These are phyloP conservation scores for Drosophila pectinifera DNA, from an alignment of 1,140 invertebrate genomes.

Conservation along the genomic window DNA sequence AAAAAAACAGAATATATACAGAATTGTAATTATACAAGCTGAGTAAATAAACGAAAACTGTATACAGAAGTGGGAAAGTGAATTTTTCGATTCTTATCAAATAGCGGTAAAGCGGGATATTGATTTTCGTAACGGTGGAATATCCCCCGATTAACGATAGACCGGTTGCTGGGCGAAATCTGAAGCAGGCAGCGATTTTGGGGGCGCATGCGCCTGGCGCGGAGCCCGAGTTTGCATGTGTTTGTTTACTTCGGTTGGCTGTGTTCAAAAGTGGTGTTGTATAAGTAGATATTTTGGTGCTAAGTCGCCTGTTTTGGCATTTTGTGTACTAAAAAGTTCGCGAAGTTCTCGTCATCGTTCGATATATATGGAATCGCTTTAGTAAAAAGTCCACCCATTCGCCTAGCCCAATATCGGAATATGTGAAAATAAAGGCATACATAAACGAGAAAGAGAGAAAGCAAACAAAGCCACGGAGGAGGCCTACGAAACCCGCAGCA, in stretches of 20 bases:
- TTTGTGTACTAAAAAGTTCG: slow-evolving; percentile 43
- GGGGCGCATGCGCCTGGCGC: slow-evolving; percentile 54
- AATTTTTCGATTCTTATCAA: slow-evolving; percentile 6
- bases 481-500: slow-evolving; percentile 15
- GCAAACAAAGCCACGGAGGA: slow-evolving; percentile 11
- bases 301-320: slow-evolving; percentile 54
- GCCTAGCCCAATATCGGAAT: slow-evolving; percentile 5
- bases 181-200: slow-evolving; percentile 17
- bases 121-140: slow-evolving; percentile 37
- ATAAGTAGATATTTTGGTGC: slow-evolving; percentile 64
- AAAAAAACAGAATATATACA: slow-evolving; percentile 7
- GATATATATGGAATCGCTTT: slow-evolving; percentile 17
- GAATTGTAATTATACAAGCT: slow-evolving; percentile 4
- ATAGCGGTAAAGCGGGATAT: slow-evolving; percentile 16
- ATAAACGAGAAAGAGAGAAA: background rate
- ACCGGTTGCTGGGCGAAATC: slow-evolving; percentile 13
- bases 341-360: slow-evolving; percentile 30
- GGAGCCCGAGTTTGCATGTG: slow-evolving; percentile 69
- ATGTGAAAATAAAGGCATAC: slow-evolving; percentile 5
- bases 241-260: slow-evolving; percentile 71
- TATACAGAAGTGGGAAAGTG: background rate
- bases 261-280: slow-evolving; percentile 62
- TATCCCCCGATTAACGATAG: slow-evolving; percentile 46
- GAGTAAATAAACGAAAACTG: slow-evolving; percentile 21
- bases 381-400: background rate